phyloP scores from a whole-genome alignment of 2,113 vertebrate genomes.

The Limanda limanda region DNA sequence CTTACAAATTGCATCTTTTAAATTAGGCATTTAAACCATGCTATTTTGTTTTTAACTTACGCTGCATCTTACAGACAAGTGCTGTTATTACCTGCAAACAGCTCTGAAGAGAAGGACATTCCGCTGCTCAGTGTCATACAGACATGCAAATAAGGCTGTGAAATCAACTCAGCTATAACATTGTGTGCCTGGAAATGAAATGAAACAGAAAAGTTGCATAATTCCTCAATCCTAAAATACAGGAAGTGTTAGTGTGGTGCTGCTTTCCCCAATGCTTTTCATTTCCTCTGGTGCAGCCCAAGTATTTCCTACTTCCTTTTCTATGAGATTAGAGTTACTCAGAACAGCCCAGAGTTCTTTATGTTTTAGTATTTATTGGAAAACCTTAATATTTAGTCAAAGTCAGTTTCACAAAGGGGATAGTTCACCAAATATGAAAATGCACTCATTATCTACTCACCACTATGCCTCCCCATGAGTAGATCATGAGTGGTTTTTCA shows the following conservation, averaged over 20 bases:
- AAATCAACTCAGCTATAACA: conserved; percentile 3
- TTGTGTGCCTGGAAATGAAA: background rate
- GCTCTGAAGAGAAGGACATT: conserved; percentile 64
- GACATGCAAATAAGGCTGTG: background rate
- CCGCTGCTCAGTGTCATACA: background rate
- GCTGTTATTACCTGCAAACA: conserved; percentile 75
- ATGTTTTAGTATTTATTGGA: background rate
- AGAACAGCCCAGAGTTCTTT: background rate
- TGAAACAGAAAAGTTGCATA: background rate
- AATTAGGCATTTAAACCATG: too few species aligned
- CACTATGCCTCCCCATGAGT: too few species aligned
- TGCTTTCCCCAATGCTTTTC: conserved; percentile 43
- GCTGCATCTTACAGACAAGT: too few species aligned
- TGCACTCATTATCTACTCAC: too few species aligned
- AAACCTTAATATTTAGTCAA: background rate
- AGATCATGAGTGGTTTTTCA: too few species aligned
- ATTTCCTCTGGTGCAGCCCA: conserved; percentile 48
- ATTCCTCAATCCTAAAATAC: conserved; percentile 43
- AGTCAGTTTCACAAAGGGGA: background rate
- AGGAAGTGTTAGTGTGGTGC: conserved; percentile 57
- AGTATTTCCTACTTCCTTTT: conserved; percentile 50
- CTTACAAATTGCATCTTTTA: too few species aligned
- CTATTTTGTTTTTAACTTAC: too few species aligned
- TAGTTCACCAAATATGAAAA: too few species aligned
- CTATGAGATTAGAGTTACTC: background rate